Base-by-base conservation (phyloP, 2,888 invertebrate genomes). In the Coleophora flavipennella region DNA sequence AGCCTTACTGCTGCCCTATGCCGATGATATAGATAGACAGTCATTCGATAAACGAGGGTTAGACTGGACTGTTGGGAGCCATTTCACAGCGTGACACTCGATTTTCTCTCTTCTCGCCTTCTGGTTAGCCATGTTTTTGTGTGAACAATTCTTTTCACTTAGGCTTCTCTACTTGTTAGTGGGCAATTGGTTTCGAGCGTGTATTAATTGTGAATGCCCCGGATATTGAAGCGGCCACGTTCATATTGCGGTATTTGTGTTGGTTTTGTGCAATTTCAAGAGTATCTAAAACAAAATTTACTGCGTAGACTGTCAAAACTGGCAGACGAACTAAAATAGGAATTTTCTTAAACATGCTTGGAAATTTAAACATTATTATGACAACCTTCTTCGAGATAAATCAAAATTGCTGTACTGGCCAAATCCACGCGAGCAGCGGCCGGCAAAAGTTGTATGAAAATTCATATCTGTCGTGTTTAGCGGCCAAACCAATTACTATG, bases 1-100 rank as follows among this genome's bases (percentile, higher is more conserved):
- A 73, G 68, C 65, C 62, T 63, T 58, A 66, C 61, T 59, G 59
- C 63, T 65, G 62, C 65, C 68, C 67, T 64, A 59, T 58, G 53
- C 53, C 57, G 53, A 65, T 66, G 59, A 61, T 66, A 64, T 64
- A 62, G 59, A 64, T 61, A 62, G 61, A 59, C 57, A 54, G 63
- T 58, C 54, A 62, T 67, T 62, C 67, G 62, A 70, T 65, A 72
- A 67, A 62, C 67, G 69, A 70, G 71, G 72, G 72, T 69, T 67
- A 65, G 63, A 63, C 52, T 50, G 52, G 59, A 60, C 47, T 55
- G 57, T 54, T 56, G 49, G 47, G 50, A 53, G 48, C 50, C 48
- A 50, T 53, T 56, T 50, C 36, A 43, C 46, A 14, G 42, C 38
- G 31, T 41, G 40, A 41, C 55, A 56, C 39, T 46, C 53, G 50